Evolutionary conservation across 2,888 invertebrate genomes (phyloP), one percentile per base, ranked within the genome.

Genomic region (Melieria omissa): DNA sequence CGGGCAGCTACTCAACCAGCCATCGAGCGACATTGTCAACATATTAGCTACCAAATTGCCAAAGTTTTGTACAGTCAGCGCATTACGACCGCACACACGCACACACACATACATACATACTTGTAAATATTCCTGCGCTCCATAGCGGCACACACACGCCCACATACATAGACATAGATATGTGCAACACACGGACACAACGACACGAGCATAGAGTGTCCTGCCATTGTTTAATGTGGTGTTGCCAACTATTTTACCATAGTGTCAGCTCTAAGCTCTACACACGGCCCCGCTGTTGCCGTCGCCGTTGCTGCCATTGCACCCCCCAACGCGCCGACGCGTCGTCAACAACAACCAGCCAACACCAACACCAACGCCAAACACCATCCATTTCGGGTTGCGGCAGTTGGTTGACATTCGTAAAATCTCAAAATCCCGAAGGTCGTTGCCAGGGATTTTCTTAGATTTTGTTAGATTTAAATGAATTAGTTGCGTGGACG

Each of bases 371-470:
- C 52, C 75, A 70, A 75, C 74, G 4, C 14, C 12, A 45, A 29
- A 45, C 68, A 46, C 44, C 62, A 47, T 55, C 47, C 62, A 47
- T 71, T 67, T 73, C 72, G 68, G 74, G 75, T 75, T 78, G 75
- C 71, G 78, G 81, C 79, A 78, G 79, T 83, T 80, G 84, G 84
- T 86, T 86, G 86, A 86, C 86, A 85, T 85, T 86, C 86, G 85
- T 82, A 84, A 86, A 86, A 84, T 85, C 86, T 85, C 84, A 83
- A 86, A 86, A 85, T 86, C 85, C 86, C 85, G 83, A 84, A 86
- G 86, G 86, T 86, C 86, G 86, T 86, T 86, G 85, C 83, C 84
- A 83, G 84, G 86, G 86, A 86, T 86, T 86, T 86, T 85, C 85
- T 84, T 80, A 86, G 86, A 86, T 86, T 86, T 86, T 85, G 85